Evolutionary conservation across 1,140 invertebrate genomes (phyloP), one percentile per base, ranked within the genome.

Genomic region (Caerostris extrusa): DNA sequence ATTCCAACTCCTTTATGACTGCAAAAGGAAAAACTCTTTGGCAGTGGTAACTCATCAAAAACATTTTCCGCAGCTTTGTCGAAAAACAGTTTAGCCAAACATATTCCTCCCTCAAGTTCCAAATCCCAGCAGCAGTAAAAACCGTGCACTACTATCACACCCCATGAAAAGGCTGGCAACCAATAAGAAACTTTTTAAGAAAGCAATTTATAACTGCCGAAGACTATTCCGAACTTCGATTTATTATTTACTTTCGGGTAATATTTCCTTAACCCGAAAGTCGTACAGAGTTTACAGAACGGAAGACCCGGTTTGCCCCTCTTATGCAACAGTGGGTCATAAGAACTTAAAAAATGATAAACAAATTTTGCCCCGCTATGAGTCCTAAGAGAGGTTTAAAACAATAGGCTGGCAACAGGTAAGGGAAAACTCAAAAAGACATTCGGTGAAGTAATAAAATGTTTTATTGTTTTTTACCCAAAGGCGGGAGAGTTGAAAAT

Each of bases 271-370:
- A 12, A 77, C 34, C 71, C 34, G 10, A 77, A 64, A 77, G 50
- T 53, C 50, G 34, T 77, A 34, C 34, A 77, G 34, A 77, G 8
- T 77, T 77, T 53, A 53, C 3, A 77, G 34, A 77, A 77, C 2
- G 3, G 17, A 3, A n/a, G 17, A 67, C 5, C 10, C 50, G 8
- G 5, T 77, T 34, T 34, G 34, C 34, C 50, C 71, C 34, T 53
- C 53, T 77, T 53, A 53, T 85, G 17, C 56, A 85, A 58, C 56
- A 85, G 17, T 58, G 55, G 7, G 55, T 56, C 7, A 85, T 85
- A 85, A 57, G 17, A 85, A 7, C n/a, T 8, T n/a, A 77, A 85
- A 77, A 85, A 85, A 85, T 85, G 17, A 56, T 85, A 85, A 85
- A 58, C 82, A 58, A 85, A 85, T 85, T 85, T 19, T 58, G 57